Evolutionary conservation across 2,888 invertebrate species (phyloP).

Genomic region (Caenorhabditis drosophilae): DNA sequence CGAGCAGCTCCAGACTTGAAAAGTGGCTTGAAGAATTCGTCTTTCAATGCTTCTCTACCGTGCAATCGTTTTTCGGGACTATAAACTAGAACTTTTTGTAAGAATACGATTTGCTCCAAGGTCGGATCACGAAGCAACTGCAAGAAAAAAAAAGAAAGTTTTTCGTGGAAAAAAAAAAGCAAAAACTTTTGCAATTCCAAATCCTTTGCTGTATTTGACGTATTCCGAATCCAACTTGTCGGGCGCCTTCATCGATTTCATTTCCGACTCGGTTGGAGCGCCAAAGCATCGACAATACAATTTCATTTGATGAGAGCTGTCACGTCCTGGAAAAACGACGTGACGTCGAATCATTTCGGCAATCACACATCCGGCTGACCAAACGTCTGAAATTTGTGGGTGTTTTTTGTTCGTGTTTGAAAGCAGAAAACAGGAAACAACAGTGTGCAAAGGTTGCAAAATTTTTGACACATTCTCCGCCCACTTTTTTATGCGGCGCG

Average conservation of each 20-base stretch:
- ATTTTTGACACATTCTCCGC: background rate
- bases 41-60: constrained; percentile 40
- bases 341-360: constrained; percentile 51
- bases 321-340: constrained; percentile 53
- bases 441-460: background rate
- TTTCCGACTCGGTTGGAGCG: constrained; percentile 16
- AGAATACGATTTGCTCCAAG: constrained; percentile 37
- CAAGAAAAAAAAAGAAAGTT: background rate
- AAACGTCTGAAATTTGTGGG: constrained; percentile 34
- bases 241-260: constrained; percentile 24
- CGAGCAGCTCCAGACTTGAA: constrained; percentile 33
- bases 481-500: too few species aligned
- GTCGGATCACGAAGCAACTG: constrained; percentile 36
- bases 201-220: constrained; percentile 16
- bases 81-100: constrained; percentile 47
- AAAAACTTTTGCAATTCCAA: constrained; percentile 24
- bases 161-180: background rate
- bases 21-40: constrained; percentile 44
- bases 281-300: constrained; percentile 33
- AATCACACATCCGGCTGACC: constrained; percentile 56
- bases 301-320: constrained; percentile 37
- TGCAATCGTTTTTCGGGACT: constrained; percentile 44
- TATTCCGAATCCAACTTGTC: constrained; percentile 15
- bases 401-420: background rate
- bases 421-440: background rate